Conservation (phyloP, 2,113 vertebrate genomes). For the Onychostruthus taczanowskii region DNA sequence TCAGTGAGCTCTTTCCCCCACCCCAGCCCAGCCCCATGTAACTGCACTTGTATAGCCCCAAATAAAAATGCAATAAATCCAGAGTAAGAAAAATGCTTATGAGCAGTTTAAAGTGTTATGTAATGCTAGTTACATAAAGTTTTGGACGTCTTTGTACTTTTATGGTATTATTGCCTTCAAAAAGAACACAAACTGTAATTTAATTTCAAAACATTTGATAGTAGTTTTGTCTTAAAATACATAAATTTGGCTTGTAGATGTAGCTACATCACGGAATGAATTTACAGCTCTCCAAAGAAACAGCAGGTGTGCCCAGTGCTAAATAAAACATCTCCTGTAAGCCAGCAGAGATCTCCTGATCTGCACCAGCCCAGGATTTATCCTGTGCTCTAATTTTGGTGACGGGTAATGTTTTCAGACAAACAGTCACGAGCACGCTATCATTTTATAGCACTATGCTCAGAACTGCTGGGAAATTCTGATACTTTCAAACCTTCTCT, state of each 20-base stretch:
- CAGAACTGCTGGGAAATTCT: not conserved
- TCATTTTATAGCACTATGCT: not conserved
- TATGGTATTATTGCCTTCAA: not conserved
- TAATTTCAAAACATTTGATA: not conserved
- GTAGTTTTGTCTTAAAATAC: not conserved
- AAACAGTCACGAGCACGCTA: not conserved
- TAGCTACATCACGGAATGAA: not conserved
- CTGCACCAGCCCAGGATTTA: not conserved
- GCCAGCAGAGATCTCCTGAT: not conserved
- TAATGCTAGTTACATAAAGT: slow-evolving; percentile 43
- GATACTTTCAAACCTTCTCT: not conserved
- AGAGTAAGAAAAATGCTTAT: slow-evolving; percentile 6
- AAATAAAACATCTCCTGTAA: not conserved
- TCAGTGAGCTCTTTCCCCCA: not conserved
- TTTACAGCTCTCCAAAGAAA: not conserved
- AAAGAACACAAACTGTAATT: not conserved
- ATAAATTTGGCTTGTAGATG: not conserved
- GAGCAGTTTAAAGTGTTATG: slow-evolving; percentile 8
- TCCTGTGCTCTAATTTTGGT: not conserved
- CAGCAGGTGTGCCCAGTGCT: not conserved
- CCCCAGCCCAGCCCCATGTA: not conserved
- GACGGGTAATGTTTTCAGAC: not conserved
- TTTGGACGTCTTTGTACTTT: slow-evolving; percentile 4
- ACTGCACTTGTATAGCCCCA: not conserved
- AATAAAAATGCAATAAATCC: slow-evolving; percentile 22